A percentile compares a stretch with the other conserved stretches of the same genome.
phyloP scores from a whole-genome alignment of 1,140 invertebrate genomes.

The Pentalonia nigronervosa region DNA sequence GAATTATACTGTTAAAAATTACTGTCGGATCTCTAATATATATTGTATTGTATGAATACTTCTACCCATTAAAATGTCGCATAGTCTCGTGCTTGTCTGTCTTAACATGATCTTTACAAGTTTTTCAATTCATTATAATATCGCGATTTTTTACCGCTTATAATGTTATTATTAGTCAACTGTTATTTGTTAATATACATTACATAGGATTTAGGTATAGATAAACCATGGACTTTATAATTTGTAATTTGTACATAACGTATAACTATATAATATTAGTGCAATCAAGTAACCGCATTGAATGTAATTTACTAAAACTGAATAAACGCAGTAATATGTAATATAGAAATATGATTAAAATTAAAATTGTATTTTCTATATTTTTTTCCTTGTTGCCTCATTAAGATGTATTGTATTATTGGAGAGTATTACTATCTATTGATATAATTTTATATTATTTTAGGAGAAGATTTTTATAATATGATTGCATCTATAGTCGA shows the following conservation, averaged over 20 bases:
- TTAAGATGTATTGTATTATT: background rate
- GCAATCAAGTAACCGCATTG: background rate
- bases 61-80: background rate
- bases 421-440: too few species aligned
- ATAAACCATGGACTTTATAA: background rate
- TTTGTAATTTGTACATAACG: background rate
- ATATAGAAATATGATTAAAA: background rate
- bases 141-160: background rate
- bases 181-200: background rate
- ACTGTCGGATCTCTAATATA: constrained; percentile 20
- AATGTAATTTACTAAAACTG: constrained; percentile 17
- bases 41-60: background rate
- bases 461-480: too few species aligned
- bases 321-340: background rate
- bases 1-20: background rate
- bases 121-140: background rate
- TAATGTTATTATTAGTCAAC: background rate
- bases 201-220: background rate
- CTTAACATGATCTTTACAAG: background rate
- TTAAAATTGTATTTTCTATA: background rate
- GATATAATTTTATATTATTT: too few species aligned
- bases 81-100: background rate
- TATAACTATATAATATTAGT: background rate
- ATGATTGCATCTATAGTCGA: too few species aligned
- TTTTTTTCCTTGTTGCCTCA: background rate